Evolutionary conservation across 1,140 invertebrate genomes (phyloP).

Genomic region (Chlorops oryzae): DNA sequence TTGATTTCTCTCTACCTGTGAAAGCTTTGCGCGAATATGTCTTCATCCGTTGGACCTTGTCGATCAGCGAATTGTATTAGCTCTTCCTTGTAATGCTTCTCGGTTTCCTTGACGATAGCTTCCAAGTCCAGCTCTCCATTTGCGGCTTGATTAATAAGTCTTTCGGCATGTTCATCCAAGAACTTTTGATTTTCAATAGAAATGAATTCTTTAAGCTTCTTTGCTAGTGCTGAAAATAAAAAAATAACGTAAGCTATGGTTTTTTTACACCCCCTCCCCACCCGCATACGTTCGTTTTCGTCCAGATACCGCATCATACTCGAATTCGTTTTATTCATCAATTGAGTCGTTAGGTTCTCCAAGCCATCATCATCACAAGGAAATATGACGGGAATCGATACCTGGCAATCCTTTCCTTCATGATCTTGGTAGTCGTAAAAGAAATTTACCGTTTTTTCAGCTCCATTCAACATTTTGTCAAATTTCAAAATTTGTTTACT

Average conservation of each 20-base stretch:
- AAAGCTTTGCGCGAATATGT: constrained; percentile 76
- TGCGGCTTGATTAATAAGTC: constrained; percentile 50
- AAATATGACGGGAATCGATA: constrained; percentile 28
- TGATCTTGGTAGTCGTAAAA: constrained; percentile 35
- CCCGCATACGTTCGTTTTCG: constrained; percentile 44
- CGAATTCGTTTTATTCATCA: constrained; percentile 48
- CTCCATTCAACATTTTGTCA: not conserved
- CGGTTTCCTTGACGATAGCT: constrained; percentile 62
- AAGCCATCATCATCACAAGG: constrained; percentile 43
- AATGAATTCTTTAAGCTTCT: constrained; percentile 48
- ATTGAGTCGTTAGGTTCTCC: constrained; percentile 45
- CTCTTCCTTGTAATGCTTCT: constrained; percentile 64
- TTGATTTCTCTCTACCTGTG: constrained; percentile 46
- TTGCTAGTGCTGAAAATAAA: constrained; percentile 21
- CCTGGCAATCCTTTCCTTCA: constrained; percentile 23
- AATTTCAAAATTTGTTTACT: not conserved
- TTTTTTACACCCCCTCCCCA: not conserved
- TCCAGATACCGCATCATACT: constrained; percentile 46
- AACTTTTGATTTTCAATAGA: constrained; percentile 51
- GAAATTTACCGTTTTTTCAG: constrained; percentile 24
- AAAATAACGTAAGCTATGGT: not conserved
- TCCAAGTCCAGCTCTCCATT: constrained; percentile 58
- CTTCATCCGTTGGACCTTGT: constrained; percentile 67
- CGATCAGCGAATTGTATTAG: constrained; percentile 61
- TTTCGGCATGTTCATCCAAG: constrained; percentile 50